phyloP scores from a whole-genome alignment of 2,113 vertebrate species.

The Gopherus flavomarginatus region DNA sequence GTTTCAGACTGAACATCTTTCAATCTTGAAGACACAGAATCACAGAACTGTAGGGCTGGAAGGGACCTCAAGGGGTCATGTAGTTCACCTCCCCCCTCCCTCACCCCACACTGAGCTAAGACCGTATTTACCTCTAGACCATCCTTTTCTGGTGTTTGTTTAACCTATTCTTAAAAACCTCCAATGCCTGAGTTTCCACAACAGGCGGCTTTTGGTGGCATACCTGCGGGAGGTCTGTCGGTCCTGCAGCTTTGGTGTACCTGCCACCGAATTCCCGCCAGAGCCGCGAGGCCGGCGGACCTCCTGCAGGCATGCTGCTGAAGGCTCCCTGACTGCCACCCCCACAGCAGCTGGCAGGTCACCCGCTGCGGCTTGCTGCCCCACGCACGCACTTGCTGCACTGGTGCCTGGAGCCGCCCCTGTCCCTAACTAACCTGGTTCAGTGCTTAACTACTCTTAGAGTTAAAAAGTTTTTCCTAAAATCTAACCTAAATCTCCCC shows the following conservation, averaged over 20 bases:
- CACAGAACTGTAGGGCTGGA: neutral
- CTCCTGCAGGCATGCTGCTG: too few species aligned
- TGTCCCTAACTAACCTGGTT: neutral
- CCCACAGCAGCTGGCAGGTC: too few species aligned
- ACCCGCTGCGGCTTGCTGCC: too few species aligned
- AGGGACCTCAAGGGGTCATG: neutral
- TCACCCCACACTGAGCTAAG: neutral
- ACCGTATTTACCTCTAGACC: neutral
- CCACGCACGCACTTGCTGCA: too few species aligned
- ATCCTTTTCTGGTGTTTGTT: neutral
- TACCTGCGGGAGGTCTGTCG: too few species aligned
- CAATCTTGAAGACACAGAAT: neutral
- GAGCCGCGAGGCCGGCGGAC: fast-evolving
- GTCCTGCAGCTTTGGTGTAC: too few species aligned
- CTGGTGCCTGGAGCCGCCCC: too few species aligned
- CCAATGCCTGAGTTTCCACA: neutral
- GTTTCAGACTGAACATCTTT: too few species aligned
- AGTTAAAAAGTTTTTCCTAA: neutral
- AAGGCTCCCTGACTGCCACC: too few species aligned
- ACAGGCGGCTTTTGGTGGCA: too few species aligned
- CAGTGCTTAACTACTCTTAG: neutral
- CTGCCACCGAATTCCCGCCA: too few species aligned
- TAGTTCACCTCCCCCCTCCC: neutral
- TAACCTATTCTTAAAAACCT: neutral
- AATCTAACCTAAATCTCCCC: neutral